Evolutionary conservation across 2,113 vertebrate genomes (phyloP), one percentile per base, ranked within the genome.

Genomic region (Origma solitaria): DNA sequence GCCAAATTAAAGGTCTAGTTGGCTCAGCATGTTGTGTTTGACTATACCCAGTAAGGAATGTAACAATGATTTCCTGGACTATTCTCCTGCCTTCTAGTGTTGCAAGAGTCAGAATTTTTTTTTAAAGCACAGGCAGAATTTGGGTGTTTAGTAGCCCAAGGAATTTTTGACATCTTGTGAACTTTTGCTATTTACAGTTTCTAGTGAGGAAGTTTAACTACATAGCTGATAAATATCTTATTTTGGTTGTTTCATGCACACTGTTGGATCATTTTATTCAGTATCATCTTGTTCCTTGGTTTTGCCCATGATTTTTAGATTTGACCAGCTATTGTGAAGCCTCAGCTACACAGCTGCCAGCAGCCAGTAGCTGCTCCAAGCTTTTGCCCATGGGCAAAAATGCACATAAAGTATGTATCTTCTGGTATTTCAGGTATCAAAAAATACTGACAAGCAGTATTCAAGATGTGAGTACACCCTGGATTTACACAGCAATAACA

Each of bases 31-130:
- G 47, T 49, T 69, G 28, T 82, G 9, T 47, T 50, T 91, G 68
- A 49, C n/a, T 38, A 7, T 68, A 44, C 14, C 11, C 1, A 7
- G 33, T 35, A 40, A 68, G 35, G 37, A 86, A n/a, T 1, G 0
- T 25, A 64, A 33, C 31, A 14, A 9, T 57, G 33, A 47, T 89
- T 91, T 30, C 17, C 33, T 66, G 37, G 30, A 50, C 30, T 82
- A 2, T 60, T 87, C 7, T 92, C 12, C 18, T 75, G 24, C 14
- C 51, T 60, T 60, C 18, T 3, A 4, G 11, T 35, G n/a, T 72
- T 85, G 56, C 21, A 78, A 30, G 42, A 71, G 16, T 62, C 17
- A 65, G 44, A 50, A 10, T 44, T 3, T 45, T 15, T 80, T 47
- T 35, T 19, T 42, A 38, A 61, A 3, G 11, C 66, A 3, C 30